Base-by-base conservation (phyloP, 2,888 invertebrate species). In the Sicus ferrugineus region DNA sequence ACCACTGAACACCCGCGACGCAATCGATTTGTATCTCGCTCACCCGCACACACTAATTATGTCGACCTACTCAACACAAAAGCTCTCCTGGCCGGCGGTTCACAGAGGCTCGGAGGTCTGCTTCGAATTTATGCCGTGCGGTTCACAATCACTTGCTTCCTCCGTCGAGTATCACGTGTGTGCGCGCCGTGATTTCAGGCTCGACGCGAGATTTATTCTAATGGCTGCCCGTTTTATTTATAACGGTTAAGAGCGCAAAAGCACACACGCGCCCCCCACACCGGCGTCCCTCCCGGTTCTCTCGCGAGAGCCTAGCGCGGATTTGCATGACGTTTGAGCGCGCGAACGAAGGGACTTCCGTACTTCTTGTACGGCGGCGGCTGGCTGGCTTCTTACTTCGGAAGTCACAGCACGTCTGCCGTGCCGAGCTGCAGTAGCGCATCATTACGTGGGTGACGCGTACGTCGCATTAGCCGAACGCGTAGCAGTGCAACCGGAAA, bases 181-280 rank as follows among this genome's bases (percentile, higher is more conserved):
- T n/a, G n/a, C 9, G 42, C 42, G 42, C 3, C 61, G 31, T 61
- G n/a, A 38, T 9, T 42, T 61, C 11, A n/a, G n/a, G n/a, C n/a
- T n/a, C n/a, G n/a, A n/a, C n/a, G n/a, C n/a, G n/a, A 61, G 61
- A 61, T 61, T 61, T 26, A 38, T 61, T 61, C 38, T 61, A 42
- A 38, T 42, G 42, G 61, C 26, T 61, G 34, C 26, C 26, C 21
- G 38, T 61, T 38, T 61, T 38, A 61, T 61, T 61, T 61, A 61
- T 61, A 38, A 38, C 38, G 11, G 16, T 21, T 23, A 56, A 30
- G 23, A 31, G 38, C 21, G 19, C 38, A 23, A 7, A 30, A 4
- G 30, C 4, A 56, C 56, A 56, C 56, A 42, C 42, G 11, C 34
- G 14, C 14, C 34, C 34, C 34, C 2, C 2, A 7, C 34, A 1